Base-by-base conservation (phyloP, 1,140 invertebrate genomes). In the Euwallacea similis region DNA sequence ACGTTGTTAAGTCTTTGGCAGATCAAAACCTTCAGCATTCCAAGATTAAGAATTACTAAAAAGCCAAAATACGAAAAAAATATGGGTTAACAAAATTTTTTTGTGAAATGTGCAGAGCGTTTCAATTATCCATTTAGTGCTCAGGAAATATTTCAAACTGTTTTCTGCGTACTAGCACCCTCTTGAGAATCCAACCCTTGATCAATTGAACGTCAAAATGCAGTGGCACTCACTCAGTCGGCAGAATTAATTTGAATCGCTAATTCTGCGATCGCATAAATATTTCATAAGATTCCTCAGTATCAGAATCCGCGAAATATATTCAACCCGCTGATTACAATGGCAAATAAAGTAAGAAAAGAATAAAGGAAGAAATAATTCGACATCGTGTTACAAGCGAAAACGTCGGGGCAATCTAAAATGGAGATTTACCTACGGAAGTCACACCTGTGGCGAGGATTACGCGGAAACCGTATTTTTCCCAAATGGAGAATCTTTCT, bases 241-340 rank as follows among this genome's bases (percentile, higher is more conserved):
- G 44, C 53, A 50, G 59, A 71, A 65, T 71, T 56, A 71, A 71
- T 71, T 71, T 71, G 63, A 71, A 65, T 71, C 63, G 54, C 61
- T 71, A 71, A 71, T 71, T 65, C 61, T 7, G 62, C 8, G 33
- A 7, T 41, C 61, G 61, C 60, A 71, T 71, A 65, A 71, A 71
- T 71, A 71, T 71, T 71, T 71, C 69, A 71, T 71, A 66, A 71
- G 62, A 60, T 58, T 56, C 55, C 44, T 50, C 6, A 53, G 54
- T 71, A 71, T 71, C 69, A 66, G 59, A 47, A 71, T 59, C 44
- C 62, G 54, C 59, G n/a, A 65, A 71, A 71, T 71, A 71, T 71
- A 71, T 71, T 71, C 69, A 71, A 65, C 62, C 54, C 42, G 55
- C 56, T 71, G 69, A 71, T 71, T 71, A 66, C 69, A 65, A 71